Percentiles rank a stretch among this genome's conserved stretches.
These are phyloP conservation scores for Isurus oxyrinchus DNA, from an alignment of 2,113 vertebrate genomes.

Conservation along the genomic window DNA sequence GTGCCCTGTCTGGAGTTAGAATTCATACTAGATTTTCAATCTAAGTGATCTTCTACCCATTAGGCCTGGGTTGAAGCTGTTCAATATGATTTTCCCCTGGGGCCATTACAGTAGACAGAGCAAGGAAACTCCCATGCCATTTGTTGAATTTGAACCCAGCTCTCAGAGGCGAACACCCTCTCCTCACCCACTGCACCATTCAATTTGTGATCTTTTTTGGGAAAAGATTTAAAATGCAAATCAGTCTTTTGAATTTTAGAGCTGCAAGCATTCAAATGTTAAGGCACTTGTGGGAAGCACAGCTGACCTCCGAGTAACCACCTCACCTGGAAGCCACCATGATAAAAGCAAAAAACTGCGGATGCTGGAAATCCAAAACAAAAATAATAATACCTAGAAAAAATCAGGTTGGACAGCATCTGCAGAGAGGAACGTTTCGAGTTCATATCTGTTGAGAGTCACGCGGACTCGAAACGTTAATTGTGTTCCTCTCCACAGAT, in stretches of 20 bases:
- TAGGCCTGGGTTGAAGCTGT: not conserved
- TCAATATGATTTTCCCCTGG: not conserved
- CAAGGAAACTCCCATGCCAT: not conserved
- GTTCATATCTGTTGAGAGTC: too few relatives aligned
- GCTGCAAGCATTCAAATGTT: not conserved
- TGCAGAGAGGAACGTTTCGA: too few relatives aligned
- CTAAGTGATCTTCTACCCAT: not conserved
- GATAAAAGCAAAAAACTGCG: too few relatives aligned
- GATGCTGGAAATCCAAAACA: too few relatives aligned
- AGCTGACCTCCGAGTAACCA: not conserved
- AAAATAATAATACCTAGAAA: too few relatives aligned
- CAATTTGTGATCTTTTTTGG: not conserved
- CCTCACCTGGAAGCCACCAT: not conserved
- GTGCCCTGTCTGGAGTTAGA: not conserved
- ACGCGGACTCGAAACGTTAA: too few relatives aligned
- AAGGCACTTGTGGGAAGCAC: not conserved
- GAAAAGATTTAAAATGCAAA: not conserved
- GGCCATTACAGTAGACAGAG: not conserved
- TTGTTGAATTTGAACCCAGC: not conserved
- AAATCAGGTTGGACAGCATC: too few relatives aligned
- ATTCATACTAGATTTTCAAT: not conserved
- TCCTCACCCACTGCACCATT: not conserved
- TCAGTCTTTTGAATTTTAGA: not conserved
- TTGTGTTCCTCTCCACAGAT: too few relatives aligned
- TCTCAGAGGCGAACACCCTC: not conserved